phyloP scores from a whole-genome alignment of 1,140 invertebrate species.

The Pseudomyrmex flavicornis region DNA sequence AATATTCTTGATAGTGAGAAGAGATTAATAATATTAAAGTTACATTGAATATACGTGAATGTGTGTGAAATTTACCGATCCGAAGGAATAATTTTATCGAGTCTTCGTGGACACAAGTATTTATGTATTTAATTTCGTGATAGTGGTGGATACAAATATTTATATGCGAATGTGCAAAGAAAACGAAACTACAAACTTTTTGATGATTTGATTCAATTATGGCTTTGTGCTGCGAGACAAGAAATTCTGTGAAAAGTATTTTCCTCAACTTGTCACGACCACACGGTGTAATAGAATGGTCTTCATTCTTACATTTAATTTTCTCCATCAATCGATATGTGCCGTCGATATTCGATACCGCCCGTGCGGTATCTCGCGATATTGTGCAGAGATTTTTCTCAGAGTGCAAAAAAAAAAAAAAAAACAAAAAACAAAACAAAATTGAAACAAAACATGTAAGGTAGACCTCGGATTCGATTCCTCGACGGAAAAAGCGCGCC shows the following conservation, averaged over 20 bases:
- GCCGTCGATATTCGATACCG: conserved; percentile 14
- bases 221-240: not conserved
- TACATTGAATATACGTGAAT: not conserved
- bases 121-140: not conserved
- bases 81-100: not conserved
- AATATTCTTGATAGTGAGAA: not conserved
- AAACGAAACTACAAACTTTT: not conserved
- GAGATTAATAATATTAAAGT: not conserved
- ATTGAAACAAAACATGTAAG: conserved; percentile 36
- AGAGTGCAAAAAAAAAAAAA: not conserved
- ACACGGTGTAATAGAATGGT: conserved; percentile 9
- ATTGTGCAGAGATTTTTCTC: not conserved
- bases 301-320: conserved; percentile 26
- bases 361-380: conserved; percentile 5
- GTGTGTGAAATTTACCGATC: too few species aligned
- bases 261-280: conserved; percentile 36
- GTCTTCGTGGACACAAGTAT: not conserved
- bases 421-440: not conserved
- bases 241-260: conserved; percentile 14
- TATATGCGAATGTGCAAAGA: too few species aligned
- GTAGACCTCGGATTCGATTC: not conserved
- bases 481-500: not conserved
- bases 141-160: not conserved
- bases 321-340: conserved; percentile 10
- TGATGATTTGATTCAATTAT: not conserved